Evolutionary conservation across 2,113 vertebrate genomes (phyloP).

Genomic region (Heteronetta atricapilla): DNA sequence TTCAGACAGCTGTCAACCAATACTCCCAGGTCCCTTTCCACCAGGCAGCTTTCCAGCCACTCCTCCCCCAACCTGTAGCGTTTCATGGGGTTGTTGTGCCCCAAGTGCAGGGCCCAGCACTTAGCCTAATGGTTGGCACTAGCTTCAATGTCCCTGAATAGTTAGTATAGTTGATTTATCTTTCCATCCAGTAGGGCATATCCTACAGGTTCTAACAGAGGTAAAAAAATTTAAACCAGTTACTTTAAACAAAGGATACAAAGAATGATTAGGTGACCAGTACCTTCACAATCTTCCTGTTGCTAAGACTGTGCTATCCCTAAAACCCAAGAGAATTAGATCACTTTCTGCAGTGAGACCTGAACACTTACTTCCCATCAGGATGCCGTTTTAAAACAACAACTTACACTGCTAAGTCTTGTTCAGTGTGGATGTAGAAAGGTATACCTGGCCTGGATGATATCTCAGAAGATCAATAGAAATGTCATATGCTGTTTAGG

Average conservation of each 20-base stretch:
- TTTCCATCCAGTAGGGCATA: not conserved
- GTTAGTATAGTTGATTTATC: not conserved
- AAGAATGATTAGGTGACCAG: not conserved
- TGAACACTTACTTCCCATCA: not conserved
- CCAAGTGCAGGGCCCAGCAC: no score
- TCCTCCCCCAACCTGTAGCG: no score
- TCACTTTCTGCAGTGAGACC: not conserved
- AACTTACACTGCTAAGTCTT: not conserved
- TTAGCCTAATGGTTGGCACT: no score
- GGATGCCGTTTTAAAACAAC: not conserved
- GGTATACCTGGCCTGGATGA: not conserved
- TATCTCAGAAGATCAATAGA: not conserved
- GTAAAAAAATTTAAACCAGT: not conserved
- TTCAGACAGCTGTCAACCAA: no score
- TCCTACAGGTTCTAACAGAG: not conserved
- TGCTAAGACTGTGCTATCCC: not conserved
- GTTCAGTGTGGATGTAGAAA: not conserved
- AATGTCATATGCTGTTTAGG: not conserved
- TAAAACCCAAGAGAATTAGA: not conserved
- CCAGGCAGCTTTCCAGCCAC: no score
- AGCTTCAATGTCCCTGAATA: not conserved
- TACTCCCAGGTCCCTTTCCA: no score
- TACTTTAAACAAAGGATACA: not conserved
- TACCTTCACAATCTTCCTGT: not conserved
- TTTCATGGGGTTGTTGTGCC: no score